Percentiles rank a stretch among this genome's conserved stretches.
phyloP scores from a whole-genome alignment of 2,888 invertebrate species.

The Orchestes rusci region DNA sequence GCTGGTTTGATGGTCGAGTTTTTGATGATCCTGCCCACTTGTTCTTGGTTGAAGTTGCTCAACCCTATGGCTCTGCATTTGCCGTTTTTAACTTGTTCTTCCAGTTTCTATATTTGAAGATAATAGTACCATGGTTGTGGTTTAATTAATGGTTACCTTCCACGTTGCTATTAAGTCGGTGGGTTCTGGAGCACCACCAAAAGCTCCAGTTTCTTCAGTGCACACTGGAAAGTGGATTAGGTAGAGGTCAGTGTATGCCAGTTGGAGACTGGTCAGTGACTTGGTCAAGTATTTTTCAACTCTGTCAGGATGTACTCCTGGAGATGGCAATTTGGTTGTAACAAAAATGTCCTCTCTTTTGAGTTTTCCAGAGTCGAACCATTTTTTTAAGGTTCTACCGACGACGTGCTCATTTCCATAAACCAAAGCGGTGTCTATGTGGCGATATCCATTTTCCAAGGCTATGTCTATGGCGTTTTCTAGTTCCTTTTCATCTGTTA shows the following conservation, averaged over 20 bases:
- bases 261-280: conserved; percentile 28
- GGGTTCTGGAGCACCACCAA: conserved; percentile 18
- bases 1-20: conserved; percentile 54
- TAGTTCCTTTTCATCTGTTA: conserved; percentile 49
- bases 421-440: conserved; percentile 69
- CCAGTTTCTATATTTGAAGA: conserved; percentile 50
- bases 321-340: conserved; percentile 65
- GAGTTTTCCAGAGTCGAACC: conserved; percentile 58
- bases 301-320: conserved; percentile 40
- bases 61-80: conserved; percentile 72
- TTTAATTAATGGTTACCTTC: conserved; percentile 18
- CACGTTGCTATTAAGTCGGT: conserved; percentile 18
- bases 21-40: conserved; percentile 50
- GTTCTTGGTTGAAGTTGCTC: conserved; percentile 71
- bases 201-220: neutral
- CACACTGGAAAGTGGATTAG: conserved; percentile 31
- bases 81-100: conserved; percentile 59
- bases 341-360: conserved; percentile 72
- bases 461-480: conserved; percentile 60
- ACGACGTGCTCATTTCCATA: conserved; percentile 69
- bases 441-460: conserved; percentile 67
- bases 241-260: conserved; percentile 33
- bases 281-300: conserved; percentile 29
- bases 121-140: too few relatives aligned
- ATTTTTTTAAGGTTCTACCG: conserved; percentile 62